These are phyloP conservation scores for Cremastinae sp. DNA, from an alignment of 2,888 invertebrate genomes.

Conservation along the genomic window DNA sequence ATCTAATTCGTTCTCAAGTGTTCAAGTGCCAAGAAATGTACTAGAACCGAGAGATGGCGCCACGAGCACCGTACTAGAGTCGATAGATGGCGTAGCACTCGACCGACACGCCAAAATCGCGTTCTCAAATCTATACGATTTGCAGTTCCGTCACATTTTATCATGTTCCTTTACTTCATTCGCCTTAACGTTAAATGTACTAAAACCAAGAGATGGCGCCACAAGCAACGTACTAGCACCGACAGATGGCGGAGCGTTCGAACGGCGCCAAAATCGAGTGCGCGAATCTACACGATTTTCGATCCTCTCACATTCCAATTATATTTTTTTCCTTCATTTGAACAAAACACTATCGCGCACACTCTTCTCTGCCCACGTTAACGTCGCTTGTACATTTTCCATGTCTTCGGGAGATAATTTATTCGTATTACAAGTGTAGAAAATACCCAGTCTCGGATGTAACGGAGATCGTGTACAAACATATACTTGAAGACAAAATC, in stretches of 20 bases:
- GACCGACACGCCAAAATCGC: no score
- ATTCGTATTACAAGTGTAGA: slow-evolving; percentile 47
- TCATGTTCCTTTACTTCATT: no score
- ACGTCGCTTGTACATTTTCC: slow-evolving; percentile 3
- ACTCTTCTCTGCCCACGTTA: background rate
- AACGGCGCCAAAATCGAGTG: no score
- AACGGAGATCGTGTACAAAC: slow-evolving; percentile 16
- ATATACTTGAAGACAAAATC: background rate
- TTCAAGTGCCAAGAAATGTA: no score
- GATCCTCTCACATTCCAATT: no score
- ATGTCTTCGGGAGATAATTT: slow-evolving; percentile 37
- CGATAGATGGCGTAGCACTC: slow-evolving; percentile 66
- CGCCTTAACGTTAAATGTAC: no score
- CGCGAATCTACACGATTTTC: no score
- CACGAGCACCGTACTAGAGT: slow-evolving; percentile 38
- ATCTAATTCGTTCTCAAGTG: no score
- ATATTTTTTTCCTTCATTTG: no score
- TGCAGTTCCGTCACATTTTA: no score
- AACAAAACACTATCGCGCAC: no score
- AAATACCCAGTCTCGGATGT: slow-evolving; percentile 42
- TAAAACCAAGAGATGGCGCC: background rate
- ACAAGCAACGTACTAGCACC: slow-evolving; percentile 50
- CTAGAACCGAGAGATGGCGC: slow-evolving; percentile 2
- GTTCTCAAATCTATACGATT: no score
- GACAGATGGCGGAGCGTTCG: slow-evolving; percentile 66